Percentiles rank a stretch among this genome's conserved stretches.
phyloP scores from a whole-genome alignment of 2,888 invertebrate genomes.

The Oxystoma pomonae region DNA sequence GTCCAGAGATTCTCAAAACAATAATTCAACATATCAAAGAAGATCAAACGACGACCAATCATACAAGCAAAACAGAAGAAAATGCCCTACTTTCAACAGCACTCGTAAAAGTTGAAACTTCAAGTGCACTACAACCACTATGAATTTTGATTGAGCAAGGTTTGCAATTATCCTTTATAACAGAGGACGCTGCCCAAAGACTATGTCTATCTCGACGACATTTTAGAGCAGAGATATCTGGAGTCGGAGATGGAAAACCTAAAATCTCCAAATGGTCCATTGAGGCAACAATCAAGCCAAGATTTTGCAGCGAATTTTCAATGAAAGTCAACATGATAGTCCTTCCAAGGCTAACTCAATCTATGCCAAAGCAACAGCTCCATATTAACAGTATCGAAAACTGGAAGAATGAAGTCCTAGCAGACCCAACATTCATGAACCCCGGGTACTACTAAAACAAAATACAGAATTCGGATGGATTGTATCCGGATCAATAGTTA shows the following conservation, averaged over 20 bases:
- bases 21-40: not conserved
- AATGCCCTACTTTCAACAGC: not conserved
- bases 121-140: not conserved
- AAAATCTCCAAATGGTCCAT: not conserved
- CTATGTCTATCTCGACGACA: not conserved
- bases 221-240: not conserved
- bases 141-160: slow-evolving; percentile 3
- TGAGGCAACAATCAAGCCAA: not conserved
- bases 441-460: slow-evolving; percentile 1
- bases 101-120: not conserved
- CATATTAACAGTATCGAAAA: not conserved
- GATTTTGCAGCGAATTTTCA: not conserved
- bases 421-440: not conserved
- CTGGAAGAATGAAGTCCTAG: not conserved
- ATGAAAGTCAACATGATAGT: not conserved
- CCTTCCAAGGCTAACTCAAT: not conserved
- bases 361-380: not conserved
- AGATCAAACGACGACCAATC: not conserved
- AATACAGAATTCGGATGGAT: slow-evolving; percentile 6
- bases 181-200: slow-evolving; percentile 1
- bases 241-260: slow-evolving; percentile 4
- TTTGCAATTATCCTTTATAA: not conserved
- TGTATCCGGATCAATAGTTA: slow-evolving; percentile 1
- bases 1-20: not conserved
- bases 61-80: not conserved